Base-by-base conservation (phyloP, 2,797 vertebrate genomes). In the Eurystomus glaucurus region DNA sequence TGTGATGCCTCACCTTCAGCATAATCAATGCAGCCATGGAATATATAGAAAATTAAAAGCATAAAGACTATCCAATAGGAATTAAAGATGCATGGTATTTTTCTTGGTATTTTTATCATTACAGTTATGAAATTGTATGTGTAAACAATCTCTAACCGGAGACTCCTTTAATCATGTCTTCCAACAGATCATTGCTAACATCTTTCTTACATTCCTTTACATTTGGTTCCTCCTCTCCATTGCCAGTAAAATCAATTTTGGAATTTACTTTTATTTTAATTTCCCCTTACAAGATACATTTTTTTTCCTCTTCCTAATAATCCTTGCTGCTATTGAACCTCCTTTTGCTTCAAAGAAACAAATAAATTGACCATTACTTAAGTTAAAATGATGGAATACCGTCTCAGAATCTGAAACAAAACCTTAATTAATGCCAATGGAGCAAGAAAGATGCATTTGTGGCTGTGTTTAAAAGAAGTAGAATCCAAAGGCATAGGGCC, bases 361-460 rank as follows among this genome's bases (percentile, higher is more conserved):
- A 76, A 81, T 58, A 80, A 18, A 79, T 50, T 71, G 11, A 5
- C 20, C 50, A 28, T 75, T 91, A 88, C 45, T 66, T 50, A 57
- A 74, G 33, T 71, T 74, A 83, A 93, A 94, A 69, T 61, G 21
- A 46, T 72, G 69, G 69, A 93, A 90, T 43, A 37, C 3, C 4
- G 22, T 61, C 41, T 93, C 69, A 75, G 52, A 64, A 65, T 74
- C 20, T 74, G 84, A 82, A 91, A 79, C 28, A 72, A 93, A 88
- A 72, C 61, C n/a, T 48, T 76, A 58, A 64, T 72, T 35, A 78
- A 93, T 85, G 46, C 31, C 29, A 61, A 7, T 22, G 43, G 11
- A 88, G 10, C 72, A 88, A 93, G 82, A 82, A 65, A 88, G 45
- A 86, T 61, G 19, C 65, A 90, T 95, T 93, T 96, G 91, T 94